Evolutionary conservation across 2,888 invertebrate genomes (phyloP), one percentile per base, ranked within the genome.

Genomic region (Brachyopa scutellaris): DNA sequence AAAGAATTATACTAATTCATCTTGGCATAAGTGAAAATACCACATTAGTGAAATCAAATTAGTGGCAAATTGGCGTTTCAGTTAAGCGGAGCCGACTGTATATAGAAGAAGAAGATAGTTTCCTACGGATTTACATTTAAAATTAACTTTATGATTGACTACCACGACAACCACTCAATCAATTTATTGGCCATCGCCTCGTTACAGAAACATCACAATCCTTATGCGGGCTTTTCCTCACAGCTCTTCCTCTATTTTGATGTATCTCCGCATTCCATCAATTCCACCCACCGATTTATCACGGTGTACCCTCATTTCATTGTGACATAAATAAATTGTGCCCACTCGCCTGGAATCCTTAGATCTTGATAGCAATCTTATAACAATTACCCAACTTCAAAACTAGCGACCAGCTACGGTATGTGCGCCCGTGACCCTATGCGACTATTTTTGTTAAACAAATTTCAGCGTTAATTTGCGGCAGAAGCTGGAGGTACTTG

Each of bases 381-480:
- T 51, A 17, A 42, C 57, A 19, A 57, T 23, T 15, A 47, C 29
- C 29, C 51, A 53, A 61, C 42, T 33, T 23, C 0, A 11, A 17
- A 45, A 29, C 23, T 23, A 31, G 33, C n/a, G 26, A 26, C 9
- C 26, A 26, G 8, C 6, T 19, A 7, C 38, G n/a, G 26, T n/a
- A 26, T 47, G n/a, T 26, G 11, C n/a, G 31, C 19, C 8, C 11
- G n/a, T 31, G 40, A 61, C 51, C 55, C 38, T 40, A 17, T 21
- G 31, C 26, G 15, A 29, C 17, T 55, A 29, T n/a, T 11, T 29
- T 51, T 13, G 15, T 31, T 42, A 3, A 53, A 69, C 74, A 69
- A 67, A 80, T 74, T 80, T 69, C 38, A 74, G 61, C 33, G 67
- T 57, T 64, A 72, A 74, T 47, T 67, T 72, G 42, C 59, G 21